Evolutionary conservation across 1,140 invertebrate species (phyloP).

Genomic region (Rhopalosiphum padi): DNA sequence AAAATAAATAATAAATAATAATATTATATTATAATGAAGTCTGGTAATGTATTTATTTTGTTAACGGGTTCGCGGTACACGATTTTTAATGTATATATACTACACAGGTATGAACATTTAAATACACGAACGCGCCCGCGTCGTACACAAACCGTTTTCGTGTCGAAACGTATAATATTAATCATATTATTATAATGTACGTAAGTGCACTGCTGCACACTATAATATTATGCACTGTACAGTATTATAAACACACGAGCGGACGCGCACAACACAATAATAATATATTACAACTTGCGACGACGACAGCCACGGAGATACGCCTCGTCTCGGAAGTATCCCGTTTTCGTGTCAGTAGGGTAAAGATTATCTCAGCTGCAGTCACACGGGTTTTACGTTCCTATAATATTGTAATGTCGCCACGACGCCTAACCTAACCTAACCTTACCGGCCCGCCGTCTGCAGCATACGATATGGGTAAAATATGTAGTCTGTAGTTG

Average conservation of each 20-base stretch:
- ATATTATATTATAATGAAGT: too few species aligned
- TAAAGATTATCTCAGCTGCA: background rate
- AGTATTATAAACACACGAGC: background rate
- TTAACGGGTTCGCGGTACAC: too few species aligned
- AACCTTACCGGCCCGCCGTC: background rate
- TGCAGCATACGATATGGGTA: background rate
- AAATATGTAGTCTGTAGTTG: background rate
- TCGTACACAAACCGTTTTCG: background rate
- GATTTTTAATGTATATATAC: too few species aligned
- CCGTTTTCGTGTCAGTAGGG: constrained; percentile 10
- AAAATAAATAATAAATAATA: too few species aligned
- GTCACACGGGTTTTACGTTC: background rate
- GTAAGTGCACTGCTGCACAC: background rate
- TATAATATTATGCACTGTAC: background rate
- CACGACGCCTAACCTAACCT: background rate
- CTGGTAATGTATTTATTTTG: too few species aligned
- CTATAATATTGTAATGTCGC: background rate
- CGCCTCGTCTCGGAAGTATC: background rate
- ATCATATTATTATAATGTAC: background rate
- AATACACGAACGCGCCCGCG: too few species aligned
- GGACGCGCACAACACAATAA: background rate
- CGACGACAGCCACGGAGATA: background rate
- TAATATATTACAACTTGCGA: background rate
- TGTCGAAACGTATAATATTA: background rate
- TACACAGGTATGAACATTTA: too few species aligned